Conservation (phyloP, 2,113 vertebrate genomes). For the Lamprologus callipterus region DNA sequence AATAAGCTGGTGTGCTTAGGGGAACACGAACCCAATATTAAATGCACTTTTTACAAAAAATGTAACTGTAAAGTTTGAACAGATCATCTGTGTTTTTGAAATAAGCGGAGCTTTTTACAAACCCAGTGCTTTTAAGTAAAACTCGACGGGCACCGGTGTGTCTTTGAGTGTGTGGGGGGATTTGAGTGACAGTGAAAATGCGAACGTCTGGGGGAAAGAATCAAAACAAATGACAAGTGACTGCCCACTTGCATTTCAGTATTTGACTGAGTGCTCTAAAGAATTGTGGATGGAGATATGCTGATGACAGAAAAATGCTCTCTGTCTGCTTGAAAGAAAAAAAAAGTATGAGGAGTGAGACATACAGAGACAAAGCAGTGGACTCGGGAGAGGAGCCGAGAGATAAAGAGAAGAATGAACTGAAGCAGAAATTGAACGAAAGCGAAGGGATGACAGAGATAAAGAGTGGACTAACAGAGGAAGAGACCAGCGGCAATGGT, state of each 20-base stretch:
- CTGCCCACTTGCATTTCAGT: conserved; percentile 42
- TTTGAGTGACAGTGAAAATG: conserved; percentile 34
- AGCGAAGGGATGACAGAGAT: conserved; percentile 47
- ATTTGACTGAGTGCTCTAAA: conserved; percentile 36
- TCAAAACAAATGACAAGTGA: conserved; percentile 42
- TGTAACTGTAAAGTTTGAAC: neutral
- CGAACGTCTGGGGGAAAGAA: conserved; percentile 1
- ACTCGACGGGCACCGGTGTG: neutral
- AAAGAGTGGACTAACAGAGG: neutral
- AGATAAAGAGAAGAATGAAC: conserved; percentile 38
- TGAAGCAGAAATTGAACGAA: conserved; percentile 28
- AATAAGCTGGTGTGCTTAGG: neutral
- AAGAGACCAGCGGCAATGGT: neutral
- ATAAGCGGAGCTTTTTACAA: neutral
- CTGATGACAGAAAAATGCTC: conserved; percentile 27
- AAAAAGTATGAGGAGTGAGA: neutral
- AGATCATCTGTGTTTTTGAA: neutral
- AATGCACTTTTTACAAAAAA: neutral
- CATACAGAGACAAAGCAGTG: conserved; percentile 22
- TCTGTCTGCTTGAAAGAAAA: neutral
- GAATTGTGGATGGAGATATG: conserved; percentile 3
- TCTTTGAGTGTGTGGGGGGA: neutral
- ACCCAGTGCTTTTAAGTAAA: neutral
- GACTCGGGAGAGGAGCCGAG: conserved; percentile 28
- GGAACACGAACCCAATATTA: neutral